phyloP scores from a whole-genome alignment of 1,140 invertebrate genomes.

The Anagrus nilaparvatae region DNA sequence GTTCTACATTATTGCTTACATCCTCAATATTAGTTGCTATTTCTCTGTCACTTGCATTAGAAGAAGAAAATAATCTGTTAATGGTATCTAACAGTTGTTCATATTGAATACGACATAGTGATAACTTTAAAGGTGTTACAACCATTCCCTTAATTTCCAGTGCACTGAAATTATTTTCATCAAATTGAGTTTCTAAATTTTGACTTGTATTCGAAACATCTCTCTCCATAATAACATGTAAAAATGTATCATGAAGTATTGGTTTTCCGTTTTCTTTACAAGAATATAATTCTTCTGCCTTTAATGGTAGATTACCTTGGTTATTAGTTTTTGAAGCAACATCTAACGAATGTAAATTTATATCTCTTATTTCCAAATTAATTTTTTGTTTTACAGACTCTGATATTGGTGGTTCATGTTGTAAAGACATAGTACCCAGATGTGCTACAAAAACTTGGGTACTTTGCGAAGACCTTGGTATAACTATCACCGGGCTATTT shows the following conservation, averaged over 20 bases:
- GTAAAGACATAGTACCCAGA: slow-evolving; percentile 76
- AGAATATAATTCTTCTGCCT: slow-evolving; percentile 56
- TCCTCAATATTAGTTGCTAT: no score
- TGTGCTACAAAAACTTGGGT: slow-evolving; percentile 83
- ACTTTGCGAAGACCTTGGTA: slow-evolving; percentile 70
- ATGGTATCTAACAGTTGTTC: slow-evolving; percentile 77
- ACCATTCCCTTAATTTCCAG: slow-evolving; percentile 65
- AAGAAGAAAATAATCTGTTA: slow-evolving; percentile 39
- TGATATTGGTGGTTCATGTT: slow-evolving; percentile 34
- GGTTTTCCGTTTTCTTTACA: slow-evolving; percentile 56
- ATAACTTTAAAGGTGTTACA: slow-evolving; percentile 73
- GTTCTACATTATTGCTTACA: no score
- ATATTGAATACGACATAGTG: slow-evolving; percentile 75
- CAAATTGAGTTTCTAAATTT: slow-evolving; percentile 32
- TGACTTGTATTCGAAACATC: slow-evolving; percentile 24
- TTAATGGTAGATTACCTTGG: slow-evolving; percentile 26
- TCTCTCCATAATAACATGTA: slow-evolving; percentile 54
- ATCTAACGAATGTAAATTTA: slow-evolving; percentile 78
- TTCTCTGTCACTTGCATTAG: slow-evolving; percentile 14
- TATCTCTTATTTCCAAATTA: slow-evolving; percentile 65
- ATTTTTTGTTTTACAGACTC: slow-evolving; percentile 37
- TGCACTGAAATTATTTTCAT: slow-evolving; percentile 27
- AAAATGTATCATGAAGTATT: slow-evolving; percentile 72
- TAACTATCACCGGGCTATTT: slow-evolving; percentile 81
- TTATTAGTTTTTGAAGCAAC: slow-evolving; percentile 32